A percentile compares a stretch with the other conserved stretches of the same genome.
These are phyloP conservation scores for Tipula lateralis DNA, from an alignment of 2,888 invertebrate species.

Conservation along the genomic window DNA sequence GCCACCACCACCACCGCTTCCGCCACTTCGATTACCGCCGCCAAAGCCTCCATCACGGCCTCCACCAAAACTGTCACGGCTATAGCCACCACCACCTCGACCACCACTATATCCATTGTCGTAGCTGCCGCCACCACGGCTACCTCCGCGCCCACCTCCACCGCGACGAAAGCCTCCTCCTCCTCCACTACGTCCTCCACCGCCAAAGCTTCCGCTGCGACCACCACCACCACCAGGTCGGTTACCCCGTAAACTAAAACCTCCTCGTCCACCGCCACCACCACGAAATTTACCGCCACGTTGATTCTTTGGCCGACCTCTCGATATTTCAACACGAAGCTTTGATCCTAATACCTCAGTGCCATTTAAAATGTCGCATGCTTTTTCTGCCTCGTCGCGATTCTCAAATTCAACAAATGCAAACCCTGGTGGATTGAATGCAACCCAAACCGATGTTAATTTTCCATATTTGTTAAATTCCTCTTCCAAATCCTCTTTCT, in stretches of 20 bases:
- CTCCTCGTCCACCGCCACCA: constrained; percentile 52
- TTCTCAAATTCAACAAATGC: constrained; percentile 91
- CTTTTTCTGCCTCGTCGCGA: constrained; percentile 82
- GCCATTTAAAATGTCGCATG: constrained; percentile 57
- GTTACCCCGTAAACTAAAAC: constrained; percentile 50
- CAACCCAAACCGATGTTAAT: constrained; percentile 85
- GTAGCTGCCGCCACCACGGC: constrained; percentile 46
- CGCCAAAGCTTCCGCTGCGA: background rate
- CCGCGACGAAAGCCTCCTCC: background rate
- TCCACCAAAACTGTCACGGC: constrained; percentile 35
- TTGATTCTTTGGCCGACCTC: constrained; percentile 69
- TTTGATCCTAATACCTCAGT: constrained; percentile 82
- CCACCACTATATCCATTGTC: constrained; percentile 35
- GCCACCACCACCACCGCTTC: background rate
- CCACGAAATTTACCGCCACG: constrained; percentile 59
- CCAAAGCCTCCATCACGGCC: constrained; percentile 36
- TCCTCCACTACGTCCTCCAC: background rate
- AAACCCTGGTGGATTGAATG: constrained; percentile 90
- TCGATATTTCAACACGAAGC: constrained; percentile 80
- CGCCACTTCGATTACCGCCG: constrained; percentile 36
- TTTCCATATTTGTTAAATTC: constrained; percentile 91
- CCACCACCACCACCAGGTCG: constrained; percentile 35
- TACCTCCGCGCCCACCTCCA: constrained; percentile 43
- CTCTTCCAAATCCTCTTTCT: constrained; percentile 85
- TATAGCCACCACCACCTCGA: constrained; percentile 35